phyloP scores from a whole-genome alignment of 2,113 vertebrate species.

The Phylloscopus whistleri region DNA sequence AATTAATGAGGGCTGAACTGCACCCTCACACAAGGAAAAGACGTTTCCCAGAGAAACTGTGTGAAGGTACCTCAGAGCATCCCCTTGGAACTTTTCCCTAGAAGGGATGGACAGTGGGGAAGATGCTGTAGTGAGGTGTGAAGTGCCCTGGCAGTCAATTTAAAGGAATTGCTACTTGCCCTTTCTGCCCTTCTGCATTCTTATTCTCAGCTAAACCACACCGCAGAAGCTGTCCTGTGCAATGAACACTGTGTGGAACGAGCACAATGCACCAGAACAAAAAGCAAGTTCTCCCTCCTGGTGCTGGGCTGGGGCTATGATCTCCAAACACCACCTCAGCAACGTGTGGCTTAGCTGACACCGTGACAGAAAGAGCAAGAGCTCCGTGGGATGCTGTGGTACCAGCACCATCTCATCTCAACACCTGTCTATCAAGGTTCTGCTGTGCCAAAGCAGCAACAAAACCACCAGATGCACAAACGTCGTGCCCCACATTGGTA shows the following conservation, averaged over 20 bases:
- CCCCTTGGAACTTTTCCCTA: background rate
- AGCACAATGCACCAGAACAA: background rate
- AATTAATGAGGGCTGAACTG: background rate
- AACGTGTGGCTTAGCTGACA: accelerated
- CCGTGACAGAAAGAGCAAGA: background rate
- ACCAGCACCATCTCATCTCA: background rate
- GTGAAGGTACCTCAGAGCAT: background rate
- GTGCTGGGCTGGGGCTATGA: background rate
- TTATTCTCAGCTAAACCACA: background rate
- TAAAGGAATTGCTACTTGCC: background rate
- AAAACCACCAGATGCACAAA: background rate
- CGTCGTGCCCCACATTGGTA: background rate
- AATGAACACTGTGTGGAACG: background rate
- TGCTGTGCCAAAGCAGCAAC: background rate
- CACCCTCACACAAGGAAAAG: background rate
- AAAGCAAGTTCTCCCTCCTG: background rate
- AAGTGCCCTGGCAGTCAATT: background rate
- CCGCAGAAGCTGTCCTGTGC: background rate
- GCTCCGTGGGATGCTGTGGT: background rate
- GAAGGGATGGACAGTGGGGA: background rate
- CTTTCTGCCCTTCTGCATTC: background rate
- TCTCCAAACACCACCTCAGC: background rate
- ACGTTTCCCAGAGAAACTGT: background rate
- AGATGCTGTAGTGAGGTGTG: background rate
- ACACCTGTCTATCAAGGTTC: background rate